phyloP scores from a whole-genome alignment of 1,140 invertebrate species.

The Panonychus citri region DNA sequence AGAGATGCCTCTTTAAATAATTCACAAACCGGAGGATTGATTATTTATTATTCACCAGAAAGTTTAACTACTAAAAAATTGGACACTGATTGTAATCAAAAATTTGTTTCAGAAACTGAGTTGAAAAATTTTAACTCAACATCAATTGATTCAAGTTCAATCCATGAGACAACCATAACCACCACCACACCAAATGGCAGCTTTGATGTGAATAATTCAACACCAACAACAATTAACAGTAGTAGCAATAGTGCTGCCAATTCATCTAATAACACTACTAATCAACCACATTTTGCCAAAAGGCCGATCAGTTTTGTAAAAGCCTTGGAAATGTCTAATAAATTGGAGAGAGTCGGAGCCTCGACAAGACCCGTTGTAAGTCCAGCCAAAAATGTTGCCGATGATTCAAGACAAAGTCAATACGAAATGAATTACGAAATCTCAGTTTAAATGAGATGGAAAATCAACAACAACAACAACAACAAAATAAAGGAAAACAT shows the following conservation, averaged over 20 bases:
- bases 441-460: slow-evolving; percentile 34
- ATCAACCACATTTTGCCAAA: slow-evolving; percentile 1
- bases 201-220: neutral
- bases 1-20: neutral
- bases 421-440: slow-evolving; percentile 93
- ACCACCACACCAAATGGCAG: no score
- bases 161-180: no score
- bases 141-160: slow-evolving; percentile 1
- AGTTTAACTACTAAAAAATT: neutral
- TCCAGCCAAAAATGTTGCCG: slow-evolving; percentile 8
- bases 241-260: slow-evolving; percentile 1
- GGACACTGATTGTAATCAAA: neutral
- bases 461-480: neutral
- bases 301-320: slow-evolving; percentile 77
- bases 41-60: slow-evolving; percentile 11
- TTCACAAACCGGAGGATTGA: slow-evolving; percentile 4
- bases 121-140: slow-evolving; percentile 3
- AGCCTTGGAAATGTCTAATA: slow-evolving; percentile 65
- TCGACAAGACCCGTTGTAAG: slow-evolving; percentile 9
- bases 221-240: neutral
- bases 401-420: slow-evolving; percentile 53
- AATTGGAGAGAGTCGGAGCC: slow-evolving; percentile 14
- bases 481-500: neutral
- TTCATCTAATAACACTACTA: slow-evolving; percentile 15
- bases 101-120: slow-evolving; percentile 5